phyloP scores from a whole-genome alignment of 2,113 vertebrate species.

The Chloebia gouldiae region DNA sequence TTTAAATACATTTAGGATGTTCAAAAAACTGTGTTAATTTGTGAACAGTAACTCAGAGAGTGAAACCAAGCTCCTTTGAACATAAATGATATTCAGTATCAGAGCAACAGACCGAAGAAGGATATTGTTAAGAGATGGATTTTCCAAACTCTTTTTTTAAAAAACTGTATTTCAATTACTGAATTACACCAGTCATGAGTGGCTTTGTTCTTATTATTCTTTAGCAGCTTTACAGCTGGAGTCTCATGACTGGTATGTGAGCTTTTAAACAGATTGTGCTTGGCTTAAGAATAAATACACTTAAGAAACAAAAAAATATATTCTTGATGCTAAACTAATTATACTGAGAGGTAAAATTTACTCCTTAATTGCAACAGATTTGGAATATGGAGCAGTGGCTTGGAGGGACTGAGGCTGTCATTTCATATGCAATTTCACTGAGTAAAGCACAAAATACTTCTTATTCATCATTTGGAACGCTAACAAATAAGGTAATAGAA shows the following conservation, averaged over 20 bases:
- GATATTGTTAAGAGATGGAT: neutral
- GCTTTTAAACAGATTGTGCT: neutral
- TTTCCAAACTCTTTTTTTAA: neutral
- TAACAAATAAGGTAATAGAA: constrained; percentile 12
- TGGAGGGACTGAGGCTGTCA: neutral
- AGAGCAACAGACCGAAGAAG: neutral
- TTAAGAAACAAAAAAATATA: neutral
- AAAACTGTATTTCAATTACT: neutral
- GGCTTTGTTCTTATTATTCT: neutral
- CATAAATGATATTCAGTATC: neutral
- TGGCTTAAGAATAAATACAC: neutral
- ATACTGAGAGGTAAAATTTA: neutral
- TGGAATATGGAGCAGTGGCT: neutral
- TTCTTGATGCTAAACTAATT: neutral
- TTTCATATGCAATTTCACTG: neutral
- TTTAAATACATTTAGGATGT: neutral
- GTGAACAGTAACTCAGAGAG: neutral
- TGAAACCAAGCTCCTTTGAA: neutral
- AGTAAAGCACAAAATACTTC: neutral
- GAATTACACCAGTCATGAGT: neutral
- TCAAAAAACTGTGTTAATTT: neutral
- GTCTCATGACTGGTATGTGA: neutral
- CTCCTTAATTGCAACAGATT: neutral
- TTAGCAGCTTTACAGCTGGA: neutral
- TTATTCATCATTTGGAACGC: neutral